Base-by-base conservation (phyloP, 2,113 vertebrate species). In the Callionymus lyra region DNA sequence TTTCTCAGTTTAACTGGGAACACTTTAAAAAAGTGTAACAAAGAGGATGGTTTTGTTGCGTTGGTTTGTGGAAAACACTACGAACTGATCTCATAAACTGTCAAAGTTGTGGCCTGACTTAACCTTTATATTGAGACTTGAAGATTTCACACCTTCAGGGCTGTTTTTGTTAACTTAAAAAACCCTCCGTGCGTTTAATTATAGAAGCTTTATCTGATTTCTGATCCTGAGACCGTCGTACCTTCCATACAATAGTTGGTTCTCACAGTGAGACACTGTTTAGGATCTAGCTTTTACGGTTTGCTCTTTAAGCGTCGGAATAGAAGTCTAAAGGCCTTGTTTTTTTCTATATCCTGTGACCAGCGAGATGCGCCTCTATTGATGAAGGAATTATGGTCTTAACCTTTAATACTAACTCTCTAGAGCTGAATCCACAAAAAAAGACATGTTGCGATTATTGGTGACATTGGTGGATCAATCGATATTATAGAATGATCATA, bases 221-320 rank as follows among this genome's bases (percentile, higher is more conserved):
- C 34, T 53, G 51, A 47, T 74, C 65, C 65, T 56, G 52, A 68
- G 70, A 69, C 44, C 34, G 37, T 39, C 56, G 50, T 46, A 54
- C 12, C 40, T 56, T 36, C 63, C 51, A 50, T 67, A 63, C 62
- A 68, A 66, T 6, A 63, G 41, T 37, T 1, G n/a, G 14, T 54
- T 56, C 54, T 66, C 48, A 58, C 35, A 65, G 42, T 31, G 47
- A 49, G 50, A 35, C 6, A 38, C 34, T 58, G 42, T 60, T 65
- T 48, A 36, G 31, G 44, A 33, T 48, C 55, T 2, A 41, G 63
- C 63, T 68, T 55, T 48, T 4, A 16, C 46, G 65, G 64, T 56
- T 53, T 41, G 66, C 45, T 61, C 40, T 34, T 36, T 56, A 10
- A 57, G 39, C 44, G 34, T 62, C 64, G 56, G 31, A 4, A 19